phyloP scores from a whole-genome alignment of 1,140 invertebrate species.

The Drosophila varians region DNA sequence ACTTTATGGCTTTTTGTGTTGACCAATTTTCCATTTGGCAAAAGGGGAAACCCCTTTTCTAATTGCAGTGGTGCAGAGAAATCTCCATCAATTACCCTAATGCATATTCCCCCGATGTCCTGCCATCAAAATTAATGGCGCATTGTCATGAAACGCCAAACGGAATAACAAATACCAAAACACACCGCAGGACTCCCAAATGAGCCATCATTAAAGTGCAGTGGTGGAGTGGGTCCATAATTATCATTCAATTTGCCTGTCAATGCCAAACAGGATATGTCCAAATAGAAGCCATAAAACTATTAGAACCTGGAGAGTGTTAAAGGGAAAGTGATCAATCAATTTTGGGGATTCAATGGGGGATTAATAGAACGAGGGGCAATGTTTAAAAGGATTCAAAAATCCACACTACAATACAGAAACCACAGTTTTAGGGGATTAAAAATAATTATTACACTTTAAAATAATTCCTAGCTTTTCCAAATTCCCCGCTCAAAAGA shows the following conservation, averaged over 20 bases:
- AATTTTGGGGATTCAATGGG: not conserved
- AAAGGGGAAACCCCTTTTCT: too few relatives aligned
- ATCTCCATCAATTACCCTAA: constrained; percentile 31
- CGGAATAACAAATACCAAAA: not conserved
- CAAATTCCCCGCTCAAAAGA: too few relatives aligned
- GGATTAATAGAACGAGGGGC: not conserved
- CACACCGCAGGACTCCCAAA: not conserved
- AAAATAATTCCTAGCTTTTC: too few relatives aligned
- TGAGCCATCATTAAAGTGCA: constrained; percentile 14
- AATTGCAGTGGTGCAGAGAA: constrained; percentile 28
- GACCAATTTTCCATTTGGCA: not conserved
- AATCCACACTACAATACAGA: not conserved
- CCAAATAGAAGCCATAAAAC: not conserved
- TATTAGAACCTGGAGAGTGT: not conserved
- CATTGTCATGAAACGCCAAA: constrained; percentile 20
- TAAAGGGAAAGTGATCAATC: not conserved
- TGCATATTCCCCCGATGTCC: constrained; percentile 5
- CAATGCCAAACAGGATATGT: not conserved
- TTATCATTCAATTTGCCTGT: constrained; percentile 25
- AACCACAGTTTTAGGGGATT: too few relatives aligned
- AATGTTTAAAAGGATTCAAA: not conserved
- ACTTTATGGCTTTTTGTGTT: not conserved
- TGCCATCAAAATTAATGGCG: constrained; percentile 23
- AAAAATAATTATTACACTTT: too few relatives aligned
- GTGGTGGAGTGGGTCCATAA: constrained; percentile 9